phyloP scores from a whole-genome alignment of 2,113 vertebrate genomes.

The Megaptera novaeangliae region DNA sequence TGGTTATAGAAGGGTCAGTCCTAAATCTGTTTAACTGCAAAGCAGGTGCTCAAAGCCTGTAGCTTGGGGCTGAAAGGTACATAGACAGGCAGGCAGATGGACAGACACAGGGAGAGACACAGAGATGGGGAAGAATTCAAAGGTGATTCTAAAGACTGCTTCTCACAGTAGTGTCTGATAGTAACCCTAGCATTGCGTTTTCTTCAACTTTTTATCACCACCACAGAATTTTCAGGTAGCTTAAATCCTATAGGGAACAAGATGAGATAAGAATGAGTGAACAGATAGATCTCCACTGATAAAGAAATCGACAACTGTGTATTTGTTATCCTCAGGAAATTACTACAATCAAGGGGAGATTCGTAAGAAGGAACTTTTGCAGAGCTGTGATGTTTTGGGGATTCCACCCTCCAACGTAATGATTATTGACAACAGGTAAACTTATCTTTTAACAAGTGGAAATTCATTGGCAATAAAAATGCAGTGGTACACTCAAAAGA shows the following conservation, averaged over 20 bases:
- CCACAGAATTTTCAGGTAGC: background rate
- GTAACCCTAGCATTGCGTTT: background rate
- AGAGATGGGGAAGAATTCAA: background rate
- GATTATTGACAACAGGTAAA: conserved; percentile 91
- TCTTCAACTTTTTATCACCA: conserved; percentile 1
- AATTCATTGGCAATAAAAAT: background rate
- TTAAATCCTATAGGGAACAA: background rate
- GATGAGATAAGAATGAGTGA: background rate
- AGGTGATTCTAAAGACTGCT: background rate
- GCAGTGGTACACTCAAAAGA: background rate
- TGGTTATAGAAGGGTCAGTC: background rate
- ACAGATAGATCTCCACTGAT: background rate
- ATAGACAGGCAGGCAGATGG: background rate
- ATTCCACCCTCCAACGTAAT: conserved; percentile 87
- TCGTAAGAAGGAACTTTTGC: conserved; percentile 91
- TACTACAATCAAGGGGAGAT: conserved; percentile 92
- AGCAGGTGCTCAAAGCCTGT: background rate
- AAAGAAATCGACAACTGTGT: conserved; percentile 36
- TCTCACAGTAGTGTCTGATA: background rate
- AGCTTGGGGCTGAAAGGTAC: background rate
- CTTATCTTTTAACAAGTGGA: conserved; percentile 17
- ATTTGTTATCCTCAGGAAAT: conserved; percentile 87
- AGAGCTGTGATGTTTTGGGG: conserved; percentile 91
- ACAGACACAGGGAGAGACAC: background rate
- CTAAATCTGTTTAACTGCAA: background rate